Evolutionary conservation across 2,113 vertebrate genomes (phyloP).

Genomic region (Nicator chloris): DNA sequence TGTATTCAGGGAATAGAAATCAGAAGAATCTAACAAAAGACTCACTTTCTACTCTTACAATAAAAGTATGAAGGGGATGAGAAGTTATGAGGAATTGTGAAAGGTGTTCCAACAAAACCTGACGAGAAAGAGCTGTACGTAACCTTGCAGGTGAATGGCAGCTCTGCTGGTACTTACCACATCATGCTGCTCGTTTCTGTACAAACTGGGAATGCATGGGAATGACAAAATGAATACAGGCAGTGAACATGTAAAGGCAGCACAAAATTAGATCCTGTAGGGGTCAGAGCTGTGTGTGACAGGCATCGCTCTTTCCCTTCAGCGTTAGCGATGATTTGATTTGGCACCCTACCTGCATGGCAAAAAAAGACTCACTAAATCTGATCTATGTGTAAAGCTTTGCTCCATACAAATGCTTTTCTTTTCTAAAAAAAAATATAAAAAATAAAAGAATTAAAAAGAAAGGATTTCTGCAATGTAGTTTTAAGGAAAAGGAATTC

Average conservation of each 20-base stretch:
- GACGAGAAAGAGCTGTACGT: not conserved
- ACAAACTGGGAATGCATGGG: not conserved
- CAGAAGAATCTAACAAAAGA: not conserved
- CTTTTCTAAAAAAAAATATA: not conserved
- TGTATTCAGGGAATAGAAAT: not conserved
- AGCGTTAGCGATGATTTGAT: accelerated
- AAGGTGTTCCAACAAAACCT: not conserved
- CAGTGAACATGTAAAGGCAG: not conserved
- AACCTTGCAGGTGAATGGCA: not conserved
- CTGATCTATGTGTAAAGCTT: not conserved
- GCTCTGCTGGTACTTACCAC: not conserved
- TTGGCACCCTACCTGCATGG: not conserved
- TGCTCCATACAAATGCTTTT: not conserved
- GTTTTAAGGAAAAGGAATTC: not conserved
- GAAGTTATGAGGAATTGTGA: not conserved
- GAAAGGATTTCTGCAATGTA: not conserved
- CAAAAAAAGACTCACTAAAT: not conserved
- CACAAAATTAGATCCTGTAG: not conserved
- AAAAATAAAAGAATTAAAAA: not conserved
- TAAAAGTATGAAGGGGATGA: not conserved
- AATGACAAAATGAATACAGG: not conserved
- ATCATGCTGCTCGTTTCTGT: not conserved
- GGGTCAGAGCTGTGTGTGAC: not conserved
- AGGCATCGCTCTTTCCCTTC: not conserved
- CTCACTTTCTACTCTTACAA: not conserved